These are phyloP conservation scores for Athene noctua DNA, from an alignment of 2,113 vertebrate species.

Conservation along the genomic window DNA sequence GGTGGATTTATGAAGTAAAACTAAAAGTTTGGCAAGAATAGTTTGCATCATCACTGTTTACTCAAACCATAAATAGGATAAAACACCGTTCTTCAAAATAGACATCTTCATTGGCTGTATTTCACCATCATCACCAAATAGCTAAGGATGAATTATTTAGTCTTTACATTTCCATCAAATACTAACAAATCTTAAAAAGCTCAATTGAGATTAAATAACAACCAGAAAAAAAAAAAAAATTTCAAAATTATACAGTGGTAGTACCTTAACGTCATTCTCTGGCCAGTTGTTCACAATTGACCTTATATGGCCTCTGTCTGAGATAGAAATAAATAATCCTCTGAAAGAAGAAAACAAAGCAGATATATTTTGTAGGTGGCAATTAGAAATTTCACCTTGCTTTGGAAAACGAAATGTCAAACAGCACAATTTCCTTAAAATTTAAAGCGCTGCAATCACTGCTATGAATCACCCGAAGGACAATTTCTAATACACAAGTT, in stretches of 20 bases:
- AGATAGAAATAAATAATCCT: conserved; percentile 95
- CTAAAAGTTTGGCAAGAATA: not conserved
- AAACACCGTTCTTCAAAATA: not conserved
- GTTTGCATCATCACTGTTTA: not conserved
- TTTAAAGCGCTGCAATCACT: not conserved
- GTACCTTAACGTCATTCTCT: conserved; percentile 90
- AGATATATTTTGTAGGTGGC: conserved; percentile 29
- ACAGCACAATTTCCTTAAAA: not conserved
- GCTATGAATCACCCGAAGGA: not conserved
- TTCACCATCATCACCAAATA: not conserved
- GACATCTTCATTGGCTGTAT: not conserved
- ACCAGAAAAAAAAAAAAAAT: not conserved
- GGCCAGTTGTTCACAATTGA: conserved; percentile 98
- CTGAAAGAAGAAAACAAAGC: conserved; percentile 67
- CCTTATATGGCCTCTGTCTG: conserved; percentile 91
- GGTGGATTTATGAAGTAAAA: not conserved
- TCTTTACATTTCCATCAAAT: not conserved
- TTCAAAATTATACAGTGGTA: not conserved
- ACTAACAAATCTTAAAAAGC: not conserved
- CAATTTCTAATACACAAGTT: not conserved
- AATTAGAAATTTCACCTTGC: not conserved
- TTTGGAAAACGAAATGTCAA: not conserved
- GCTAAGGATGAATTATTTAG: not conserved
- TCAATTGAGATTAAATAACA: not conserved
- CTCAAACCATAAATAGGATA: not conserved